Conservation (phyloP, 2,113 vertebrate species). For the Apteryx mantelli region DNA sequence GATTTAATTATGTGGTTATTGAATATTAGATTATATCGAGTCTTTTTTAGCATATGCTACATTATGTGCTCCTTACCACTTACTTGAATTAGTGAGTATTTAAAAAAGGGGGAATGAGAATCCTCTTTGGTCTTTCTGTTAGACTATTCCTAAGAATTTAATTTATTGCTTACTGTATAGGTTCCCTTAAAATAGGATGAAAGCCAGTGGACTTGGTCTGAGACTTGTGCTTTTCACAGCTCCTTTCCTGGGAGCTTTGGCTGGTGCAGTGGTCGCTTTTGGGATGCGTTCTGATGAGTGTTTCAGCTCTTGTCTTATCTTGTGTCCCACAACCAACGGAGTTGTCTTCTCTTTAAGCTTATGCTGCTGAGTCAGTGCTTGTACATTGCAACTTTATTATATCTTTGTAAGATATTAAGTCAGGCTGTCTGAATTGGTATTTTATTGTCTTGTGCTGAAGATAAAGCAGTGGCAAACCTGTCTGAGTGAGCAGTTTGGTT, state of each 20-base stretch:
- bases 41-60: not conserved
- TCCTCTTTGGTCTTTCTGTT: not conserved
- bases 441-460: not conserved
- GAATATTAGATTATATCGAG: not conserved
- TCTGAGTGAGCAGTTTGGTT: not conserved
- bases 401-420: not conserved
- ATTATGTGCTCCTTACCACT: not conserved
- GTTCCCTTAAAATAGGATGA: not conserved
- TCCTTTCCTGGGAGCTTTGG: not conserved
- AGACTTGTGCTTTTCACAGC: not conserved
- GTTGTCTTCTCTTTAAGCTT: not conserved
- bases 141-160: not conserved
- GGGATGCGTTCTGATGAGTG: not conserved
- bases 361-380: not conserved
- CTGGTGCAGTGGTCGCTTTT: not conserved
- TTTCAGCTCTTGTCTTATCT: not conserved
- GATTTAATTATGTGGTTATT: not conserved
- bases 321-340: not conserved
- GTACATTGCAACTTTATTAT: not conserved
- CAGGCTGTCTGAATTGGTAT: not conserved
- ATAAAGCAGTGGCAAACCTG: not conserved
- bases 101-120: not conserved
- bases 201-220: not conserved
- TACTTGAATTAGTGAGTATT: not conserved
- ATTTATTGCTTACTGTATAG: not conserved